Evolutionary conservation across 2,888 invertebrate genomes (phyloP).

Genomic region (Folsomia manolachei): DNA sequence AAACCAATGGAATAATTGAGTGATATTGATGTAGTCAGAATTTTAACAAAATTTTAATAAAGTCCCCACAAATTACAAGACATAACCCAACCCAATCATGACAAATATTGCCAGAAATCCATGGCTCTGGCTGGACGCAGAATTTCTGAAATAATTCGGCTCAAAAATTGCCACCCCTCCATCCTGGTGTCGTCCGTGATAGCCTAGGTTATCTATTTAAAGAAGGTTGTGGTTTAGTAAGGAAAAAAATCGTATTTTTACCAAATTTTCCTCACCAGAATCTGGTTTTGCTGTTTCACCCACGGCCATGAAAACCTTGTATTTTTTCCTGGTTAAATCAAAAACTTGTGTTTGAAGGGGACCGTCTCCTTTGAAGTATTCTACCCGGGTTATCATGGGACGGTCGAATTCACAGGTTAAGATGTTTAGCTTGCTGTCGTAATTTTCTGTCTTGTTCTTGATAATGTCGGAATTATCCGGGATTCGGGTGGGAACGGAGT

Average conservation of each 20-base stretch:
- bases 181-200: background rate
- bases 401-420: constrained; percentile 24
- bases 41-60: background rate
- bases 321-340: constrained; percentile 20
- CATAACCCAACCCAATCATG: too few relatives aligned
- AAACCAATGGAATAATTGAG: background rate
- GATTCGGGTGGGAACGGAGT: background rate
- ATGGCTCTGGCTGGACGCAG: too few relatives aligned
- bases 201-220: constrained; percentile 15
- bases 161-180: background rate
- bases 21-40: background rate
- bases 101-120: too few relatives aligned
- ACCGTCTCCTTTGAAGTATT: background rate
- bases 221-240: constrained; percentile 1
- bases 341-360: background rate
- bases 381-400: background rate
- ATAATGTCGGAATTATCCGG: constrained; percentile 13
- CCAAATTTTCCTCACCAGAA: constrained; percentile 13
- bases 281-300: constrained; percentile 15
- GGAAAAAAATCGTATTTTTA: constrained; percentile 6
- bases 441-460: constrained; percentile 1
- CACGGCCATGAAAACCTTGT: constrained; percentile 24
- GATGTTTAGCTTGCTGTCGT: background rate
- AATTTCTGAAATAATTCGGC: background rate
- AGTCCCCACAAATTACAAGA: background rate